phyloP scores from a whole-genome alignment of 2,113 vertebrate genomes.

The Paramormyrops kingsleyae region DNA sequence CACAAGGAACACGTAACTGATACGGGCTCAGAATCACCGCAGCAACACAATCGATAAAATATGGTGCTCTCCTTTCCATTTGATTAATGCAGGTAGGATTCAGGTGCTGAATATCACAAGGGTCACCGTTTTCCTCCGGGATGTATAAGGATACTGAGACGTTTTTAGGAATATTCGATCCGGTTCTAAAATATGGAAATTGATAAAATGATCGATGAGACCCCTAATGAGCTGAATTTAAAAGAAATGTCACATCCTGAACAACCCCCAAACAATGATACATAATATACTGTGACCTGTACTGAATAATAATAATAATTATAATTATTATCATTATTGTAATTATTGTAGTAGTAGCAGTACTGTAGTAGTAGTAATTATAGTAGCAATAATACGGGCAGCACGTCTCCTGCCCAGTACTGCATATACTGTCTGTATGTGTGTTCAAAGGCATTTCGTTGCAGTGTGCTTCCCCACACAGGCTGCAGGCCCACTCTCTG shows the following conservation, averaged over 20 bases:
- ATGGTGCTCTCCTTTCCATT: background rate
- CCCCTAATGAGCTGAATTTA: background rate
- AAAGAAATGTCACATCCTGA: background rate
- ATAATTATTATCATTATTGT: too few relatives aligned
- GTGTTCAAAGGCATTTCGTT: background rate
- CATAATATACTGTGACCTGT: background rate
- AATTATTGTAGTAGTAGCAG: background rate
- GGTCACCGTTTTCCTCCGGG: background rate
- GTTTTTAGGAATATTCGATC: background rate
- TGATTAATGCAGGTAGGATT: slow-evolving; percentile 3
- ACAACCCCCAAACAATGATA: background rate
- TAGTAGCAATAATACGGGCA: background rate
- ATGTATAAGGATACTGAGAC: background rate
- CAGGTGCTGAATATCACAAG: background rate
- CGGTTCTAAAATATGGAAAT: slow-evolving; percentile 5
- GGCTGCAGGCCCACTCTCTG: background rate
- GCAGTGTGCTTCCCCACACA: background rate
- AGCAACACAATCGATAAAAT: background rate
- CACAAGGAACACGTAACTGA: background rate
- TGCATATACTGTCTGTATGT: background rate
- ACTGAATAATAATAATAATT: background rate
- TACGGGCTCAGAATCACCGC: background rate
- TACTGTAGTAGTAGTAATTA: background rate
- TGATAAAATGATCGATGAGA: background rate
- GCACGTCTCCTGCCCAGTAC: background rate